These are phyloP conservation scores for Caenorhabditis drosophilae DNA, from an alignment of 2,888 invertebrate species.

Conservation along the genomic window DNA sequence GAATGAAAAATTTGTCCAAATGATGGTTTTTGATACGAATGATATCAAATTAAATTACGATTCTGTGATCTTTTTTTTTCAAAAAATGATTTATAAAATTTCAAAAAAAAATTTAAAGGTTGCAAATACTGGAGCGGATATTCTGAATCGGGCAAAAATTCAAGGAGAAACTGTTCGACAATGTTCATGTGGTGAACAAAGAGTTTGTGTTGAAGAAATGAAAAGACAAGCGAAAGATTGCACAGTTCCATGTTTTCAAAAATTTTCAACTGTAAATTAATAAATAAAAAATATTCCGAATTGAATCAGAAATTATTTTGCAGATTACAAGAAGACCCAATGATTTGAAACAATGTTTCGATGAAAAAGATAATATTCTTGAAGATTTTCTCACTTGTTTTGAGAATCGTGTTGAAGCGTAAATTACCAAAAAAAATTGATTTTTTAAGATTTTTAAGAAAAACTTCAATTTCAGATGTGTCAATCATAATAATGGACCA, in stretches of 20 bases:
- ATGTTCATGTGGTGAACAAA: conserved; percentile 63
- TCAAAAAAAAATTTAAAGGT: conserved; percentile 22
- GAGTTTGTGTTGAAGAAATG: conserved; percentile 62
- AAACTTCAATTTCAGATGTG: conserved; percentile 45
- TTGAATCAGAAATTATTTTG: conserved; percentile 10
- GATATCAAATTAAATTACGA: no score
- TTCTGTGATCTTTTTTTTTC: no score
- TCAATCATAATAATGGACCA: conserved; percentile 43
- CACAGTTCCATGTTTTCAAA: conserved; percentile 58
- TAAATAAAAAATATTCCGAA: background rate
- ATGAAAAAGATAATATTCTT: conserved; percentile 56
- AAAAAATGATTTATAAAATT: no score
- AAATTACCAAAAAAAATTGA: conserved; percentile 5
- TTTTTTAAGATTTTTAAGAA: background rate
- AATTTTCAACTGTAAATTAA: conserved; percentile 49
- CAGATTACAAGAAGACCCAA: conserved; percentile 56
- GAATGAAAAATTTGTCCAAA: no score
- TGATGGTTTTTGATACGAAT: no score
- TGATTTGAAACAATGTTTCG: conserved; percentile 61
- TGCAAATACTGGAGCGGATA: conserved; percentile 38
- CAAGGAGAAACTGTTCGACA: conserved; percentile 52
- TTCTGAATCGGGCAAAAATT: conserved; percentile 33
- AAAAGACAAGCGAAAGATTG: conserved; percentile 61
- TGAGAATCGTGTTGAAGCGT: conserved; percentile 61
- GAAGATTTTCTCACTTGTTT: conserved; percentile 61